Evolutionary conservation across 1,140 invertebrate species (phyloP).

Genomic region (Drosophila oshimai): DNA sequence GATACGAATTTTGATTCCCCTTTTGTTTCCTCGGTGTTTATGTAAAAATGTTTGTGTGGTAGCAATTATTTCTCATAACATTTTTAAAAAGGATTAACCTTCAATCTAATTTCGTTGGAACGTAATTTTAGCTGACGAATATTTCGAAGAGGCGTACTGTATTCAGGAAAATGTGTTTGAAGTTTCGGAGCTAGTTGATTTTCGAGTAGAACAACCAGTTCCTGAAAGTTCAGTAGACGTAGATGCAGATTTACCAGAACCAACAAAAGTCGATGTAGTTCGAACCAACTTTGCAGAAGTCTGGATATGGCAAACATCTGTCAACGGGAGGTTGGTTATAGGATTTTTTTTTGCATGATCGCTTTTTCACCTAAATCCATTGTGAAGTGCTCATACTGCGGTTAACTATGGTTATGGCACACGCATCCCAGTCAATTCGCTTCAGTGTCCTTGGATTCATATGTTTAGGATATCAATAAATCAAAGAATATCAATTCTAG

Average conservation of each 20-base stretch:
- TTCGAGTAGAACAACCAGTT: not conserved
- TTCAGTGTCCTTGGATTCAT: not conserved
- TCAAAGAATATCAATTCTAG: not conserved
- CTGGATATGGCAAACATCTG: slow-evolving; percentile 11
- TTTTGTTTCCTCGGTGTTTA: not conserved
- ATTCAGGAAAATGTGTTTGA: too few relatives aligned
- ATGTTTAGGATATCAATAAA: not conserved
- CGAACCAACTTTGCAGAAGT: slow-evolving; percentile 10
- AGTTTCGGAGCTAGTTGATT: not conserved
- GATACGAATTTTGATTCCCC: not conserved
- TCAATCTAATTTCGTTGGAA: not conserved
- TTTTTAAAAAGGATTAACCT: not conserved
- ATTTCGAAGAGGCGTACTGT: too few relatives aligned
- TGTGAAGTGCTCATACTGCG: not conserved
- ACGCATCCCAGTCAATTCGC: not conserved
- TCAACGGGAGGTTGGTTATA: slow-evolving; percentile 8
- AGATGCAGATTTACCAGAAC: too few relatives aligned
- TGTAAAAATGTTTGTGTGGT: not conserved
- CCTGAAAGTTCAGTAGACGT: not conserved
- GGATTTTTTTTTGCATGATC: not conserved
- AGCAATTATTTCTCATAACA: not conserved
- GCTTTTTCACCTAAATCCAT: not conserved
- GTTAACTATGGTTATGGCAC: not conserved
- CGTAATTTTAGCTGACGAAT: not conserved
- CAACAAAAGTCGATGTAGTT: not conserved